Percentiles rank a stretch among this genome's conserved stretches.
Evolutionary conservation across 2,113 vertebrate species (phyloP).

Genomic region (Cynocephalus volans): DNA sequence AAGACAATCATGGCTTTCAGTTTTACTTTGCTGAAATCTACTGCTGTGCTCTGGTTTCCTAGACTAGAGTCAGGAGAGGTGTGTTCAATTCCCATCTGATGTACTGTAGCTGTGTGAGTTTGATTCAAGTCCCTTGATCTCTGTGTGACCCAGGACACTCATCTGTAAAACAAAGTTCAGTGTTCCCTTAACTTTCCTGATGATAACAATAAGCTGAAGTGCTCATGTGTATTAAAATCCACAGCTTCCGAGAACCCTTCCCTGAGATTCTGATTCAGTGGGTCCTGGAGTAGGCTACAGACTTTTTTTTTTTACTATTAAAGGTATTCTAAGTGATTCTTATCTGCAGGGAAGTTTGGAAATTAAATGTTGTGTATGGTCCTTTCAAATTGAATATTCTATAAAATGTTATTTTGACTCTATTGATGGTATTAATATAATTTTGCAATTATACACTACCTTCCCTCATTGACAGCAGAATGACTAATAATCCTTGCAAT

Average conservation of each 20-base stretch:
- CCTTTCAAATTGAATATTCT: slow-evolving; percentile 60
- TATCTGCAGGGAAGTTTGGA: slow-evolving; percentile 53
- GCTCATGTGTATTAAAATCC: neutral
- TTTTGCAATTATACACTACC: slow-evolving; percentile 58
- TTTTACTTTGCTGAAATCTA: slow-evolving; percentile 25
- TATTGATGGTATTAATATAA: slow-evolving; percentile 64
- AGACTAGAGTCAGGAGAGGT: neutral
- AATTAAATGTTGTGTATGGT: slow-evolving; percentile 12
- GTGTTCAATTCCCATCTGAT: neutral
- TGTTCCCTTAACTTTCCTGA: neutral
- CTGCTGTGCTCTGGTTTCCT: neutral
- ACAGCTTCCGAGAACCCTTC: neutral
- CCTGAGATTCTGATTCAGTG: neutral
- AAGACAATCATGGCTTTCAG: slow-evolving; percentile 9
- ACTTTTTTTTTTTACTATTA: slow-evolving; percentile 1
- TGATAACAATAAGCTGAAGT: neutral
- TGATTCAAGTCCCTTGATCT: neutral
- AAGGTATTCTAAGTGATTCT: neutral
- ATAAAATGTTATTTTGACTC: slow-evolving; percentile 66
- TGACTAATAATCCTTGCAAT: slow-evolving; percentile 72
- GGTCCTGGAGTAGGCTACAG: neutral
- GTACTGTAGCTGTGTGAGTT: neutral
- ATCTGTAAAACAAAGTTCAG: neutral
- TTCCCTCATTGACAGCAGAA: slow-evolving; percentile 69
- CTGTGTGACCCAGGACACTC: neutral